Evolutionary conservation across 2,113 vertebrate genomes (phyloP).

Genomic region (Misgurnus anguillicaudatus): DNA sequence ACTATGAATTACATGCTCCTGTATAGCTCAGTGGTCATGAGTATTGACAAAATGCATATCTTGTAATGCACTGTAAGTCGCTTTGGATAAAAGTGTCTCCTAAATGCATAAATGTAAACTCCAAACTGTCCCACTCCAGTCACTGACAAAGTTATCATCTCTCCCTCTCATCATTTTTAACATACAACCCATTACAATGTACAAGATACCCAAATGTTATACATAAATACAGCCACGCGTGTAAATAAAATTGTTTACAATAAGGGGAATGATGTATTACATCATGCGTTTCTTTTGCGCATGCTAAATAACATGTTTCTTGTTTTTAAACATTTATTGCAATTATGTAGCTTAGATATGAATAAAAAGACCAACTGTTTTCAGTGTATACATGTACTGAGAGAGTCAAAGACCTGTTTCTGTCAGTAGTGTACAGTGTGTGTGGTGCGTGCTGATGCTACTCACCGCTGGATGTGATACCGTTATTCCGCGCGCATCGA

Average conservation of each 20-base stretch:
- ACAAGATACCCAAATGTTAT: neutral
- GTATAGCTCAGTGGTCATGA: too few relatives aligned
- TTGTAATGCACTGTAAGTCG: too few relatives aligned
- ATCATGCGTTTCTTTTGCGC: too few relatives aligned
- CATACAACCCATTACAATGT: neutral
- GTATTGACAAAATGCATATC: too few relatives aligned
- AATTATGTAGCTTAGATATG: neutral
- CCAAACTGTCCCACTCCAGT: too few relatives aligned
- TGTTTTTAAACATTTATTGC: neutral
- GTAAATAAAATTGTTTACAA: neutral
- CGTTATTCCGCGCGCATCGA: conserved; percentile 23
- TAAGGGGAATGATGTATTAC: neutral
- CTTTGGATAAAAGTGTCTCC: too few relatives aligned
- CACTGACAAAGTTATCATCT: neutral
- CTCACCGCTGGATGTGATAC: conserved; percentile 30
- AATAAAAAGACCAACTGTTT: neutral
- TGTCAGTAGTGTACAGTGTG: conserved; percentile 49
- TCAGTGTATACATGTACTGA: too few relatives aligned
- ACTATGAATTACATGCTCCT: too few relatives aligned
- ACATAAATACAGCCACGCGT: neutral
- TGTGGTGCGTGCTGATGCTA: conserved; percentile 21
- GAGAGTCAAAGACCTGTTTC: conserved; percentile 43
- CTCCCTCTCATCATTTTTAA: neutral
- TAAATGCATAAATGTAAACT: too few relatives aligned
- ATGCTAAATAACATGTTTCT: too few relatives aligned